Conservation (phyloP, 1,140 invertebrate species). For the Pogonomyrmex californicus region DNA sequence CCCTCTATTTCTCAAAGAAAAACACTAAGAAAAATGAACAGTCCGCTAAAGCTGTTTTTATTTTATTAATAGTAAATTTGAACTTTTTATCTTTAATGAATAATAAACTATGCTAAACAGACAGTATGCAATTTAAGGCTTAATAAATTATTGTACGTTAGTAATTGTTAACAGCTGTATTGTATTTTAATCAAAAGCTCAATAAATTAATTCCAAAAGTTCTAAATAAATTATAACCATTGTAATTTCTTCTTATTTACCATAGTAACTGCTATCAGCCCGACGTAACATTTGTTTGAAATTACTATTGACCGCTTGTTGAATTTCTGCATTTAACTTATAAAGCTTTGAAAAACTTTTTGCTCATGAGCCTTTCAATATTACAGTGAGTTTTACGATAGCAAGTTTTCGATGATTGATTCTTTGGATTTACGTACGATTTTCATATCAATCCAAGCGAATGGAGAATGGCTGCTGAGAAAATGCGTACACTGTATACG, state of each 20-base stretch:
- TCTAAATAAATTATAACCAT: background rate
- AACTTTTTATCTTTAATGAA: background rate
- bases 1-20: background rate
- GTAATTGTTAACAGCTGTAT: constrained; percentile 20
- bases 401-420: constrained; percentile 14
- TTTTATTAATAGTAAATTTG: background rate
- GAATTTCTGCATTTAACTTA: background rate
- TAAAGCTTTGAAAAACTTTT: background rate
- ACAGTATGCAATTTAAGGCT: background rate
- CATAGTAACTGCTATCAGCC: background rate
- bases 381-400: background rate
- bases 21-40: background rate
- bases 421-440: background rate
- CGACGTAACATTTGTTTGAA: background rate
- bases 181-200: background rate
- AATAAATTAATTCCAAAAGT: background rate
- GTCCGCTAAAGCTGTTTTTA: background rate
- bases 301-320: background rate
- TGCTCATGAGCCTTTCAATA: background rate
- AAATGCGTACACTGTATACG: constrained; percentile 8
- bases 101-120: background rate
- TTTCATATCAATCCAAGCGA: background rate
- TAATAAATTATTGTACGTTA: constrained; percentile 16
- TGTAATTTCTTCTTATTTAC: background rate
- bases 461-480: background rate